Evolutionary conservation across 2,888 invertebrate genomes (phyloP), one percentile per base, ranked within the genome.

Genomic region (Automeris io): DNA sequence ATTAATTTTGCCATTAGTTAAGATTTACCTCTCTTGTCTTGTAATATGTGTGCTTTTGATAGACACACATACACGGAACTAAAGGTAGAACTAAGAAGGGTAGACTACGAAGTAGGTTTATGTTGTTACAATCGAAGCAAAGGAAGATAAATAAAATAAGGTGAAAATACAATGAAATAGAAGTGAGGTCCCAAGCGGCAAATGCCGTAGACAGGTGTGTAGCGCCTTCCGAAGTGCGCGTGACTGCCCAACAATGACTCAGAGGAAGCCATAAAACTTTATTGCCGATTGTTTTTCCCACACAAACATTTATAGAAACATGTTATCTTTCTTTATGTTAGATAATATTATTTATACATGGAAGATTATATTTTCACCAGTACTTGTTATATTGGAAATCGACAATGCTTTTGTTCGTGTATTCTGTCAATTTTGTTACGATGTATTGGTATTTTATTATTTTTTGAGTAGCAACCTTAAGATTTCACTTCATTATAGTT

Each of bases 231-330:
- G 52, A 58, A 56, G 57, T 59, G 70, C 67, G 66, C 75, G 70
- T 74, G 74, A 74, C 75, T 70, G 57, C 60, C 58, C 65, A 69
- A 72, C 71, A 72, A 75, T 77, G 61, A 64, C 64, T 57, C 46
- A 43, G 43, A 56, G 50, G 55, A 71, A 66, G 61, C 29, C 46
- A 62, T 64, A 61, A 59, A 61, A 62, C 51, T 64, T 63, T 64
- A 64, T 68, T 70, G 47, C 46, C 37, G 46, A 51, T 54, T 55
- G 50, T 49, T 52, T 50, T 43, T 51, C 41, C 31, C 35, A 33
- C 35, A 16, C 8, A 29, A 5, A 29, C 16, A 16, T 29, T 16
- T 29, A 16, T 29, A 29, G 19, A 29, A 29, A 29, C 16, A 8
- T 16, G 3, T 16, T 29, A 16, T 16, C 8, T 29, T 29, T 29